Evolutionary conservation across 2,888 invertebrate genomes (phyloP).

Genomic region (Hololepta plana): DNA sequence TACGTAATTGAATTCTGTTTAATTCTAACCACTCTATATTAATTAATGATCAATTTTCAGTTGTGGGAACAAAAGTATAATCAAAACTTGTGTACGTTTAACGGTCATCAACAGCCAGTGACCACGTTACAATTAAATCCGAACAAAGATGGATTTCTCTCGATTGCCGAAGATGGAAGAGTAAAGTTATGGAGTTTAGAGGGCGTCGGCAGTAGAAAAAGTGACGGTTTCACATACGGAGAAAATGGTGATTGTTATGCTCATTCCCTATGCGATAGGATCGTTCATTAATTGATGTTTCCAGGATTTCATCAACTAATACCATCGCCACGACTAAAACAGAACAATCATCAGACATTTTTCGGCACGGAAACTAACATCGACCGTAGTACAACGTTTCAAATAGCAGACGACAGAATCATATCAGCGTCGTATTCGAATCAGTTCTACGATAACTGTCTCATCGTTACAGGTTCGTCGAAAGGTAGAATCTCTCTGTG

Average conservation of each 20-base stretch:
- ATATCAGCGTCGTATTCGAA: constrained; percentile 16
- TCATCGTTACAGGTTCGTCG: constrained; percentile 13
- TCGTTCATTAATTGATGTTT: constrained; percentile 2
- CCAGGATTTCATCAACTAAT: constrained; percentile 10
- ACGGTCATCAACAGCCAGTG: constrained; percentile 28
- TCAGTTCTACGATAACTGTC: constrained; percentile 8
- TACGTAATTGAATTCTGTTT: constrained; percentile 19
- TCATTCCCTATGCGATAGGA: constrained; percentile 2
- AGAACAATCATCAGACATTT: constrained; percentile 19
- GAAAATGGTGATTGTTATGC: constrained; percentile 14
- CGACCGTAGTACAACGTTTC: constrained; percentile 11
- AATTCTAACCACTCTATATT: constrained; percentile 1
- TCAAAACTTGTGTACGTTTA: constrained; percentile 32
- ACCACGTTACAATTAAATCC: constrained; percentile 34
- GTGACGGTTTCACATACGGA: constrained; percentile 11
- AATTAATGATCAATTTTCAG: constrained; percentile 21
- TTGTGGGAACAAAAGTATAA: constrained; percentile 40
- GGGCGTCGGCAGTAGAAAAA: constrained; percentile 9
- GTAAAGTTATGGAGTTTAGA: constrained; percentile 41
- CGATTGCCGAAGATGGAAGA: constrained; percentile 35
- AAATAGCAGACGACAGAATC: constrained; percentile 10
- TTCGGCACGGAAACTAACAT: constrained; percentile 16
- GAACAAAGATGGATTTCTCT: constrained; percentile 35
- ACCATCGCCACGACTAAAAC: constrained; percentile 21
- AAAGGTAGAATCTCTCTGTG: constrained; percentile 13